Conservation (phyloP, 2,113 vertebrate genomes). For the Hemibagrus wyckioides region DNA sequence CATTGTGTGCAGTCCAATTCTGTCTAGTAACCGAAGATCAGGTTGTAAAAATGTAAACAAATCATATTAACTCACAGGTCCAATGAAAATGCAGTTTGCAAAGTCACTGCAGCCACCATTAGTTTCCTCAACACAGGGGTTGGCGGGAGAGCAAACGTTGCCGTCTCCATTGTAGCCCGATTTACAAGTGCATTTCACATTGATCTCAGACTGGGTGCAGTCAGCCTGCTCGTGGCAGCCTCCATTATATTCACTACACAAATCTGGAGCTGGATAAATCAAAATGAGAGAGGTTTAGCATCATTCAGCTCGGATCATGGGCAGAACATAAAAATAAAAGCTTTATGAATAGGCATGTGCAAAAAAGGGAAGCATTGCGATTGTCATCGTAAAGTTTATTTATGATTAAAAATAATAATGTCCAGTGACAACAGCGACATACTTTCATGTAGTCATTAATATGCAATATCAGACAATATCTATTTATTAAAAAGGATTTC, state of each 20-base stretch:
- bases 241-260: constrained; percentile 77
- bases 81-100: constrained; percentile 79
- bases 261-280: constrained; percentile 73
- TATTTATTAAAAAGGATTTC: not conserved
- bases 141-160: constrained; percentile 73
- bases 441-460: not conserved
- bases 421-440: not conserved
- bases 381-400: not conserved
- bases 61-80: constrained; percentile 78
- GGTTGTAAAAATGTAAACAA: not conserved
- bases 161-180: constrained; percentile 82
- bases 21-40: not conserved
- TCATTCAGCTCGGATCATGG: not conserved
- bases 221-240: constrained; percentile 79
- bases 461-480: not conserved
- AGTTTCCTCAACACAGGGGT: constrained; percentile 76
- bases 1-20: not conserved
- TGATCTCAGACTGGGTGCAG: constrained; percentile 76
- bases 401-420: not conserved
- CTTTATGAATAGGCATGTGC: not conserved
- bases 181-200: constrained; percentile 76
- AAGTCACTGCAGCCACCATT: constrained; percentile 89
- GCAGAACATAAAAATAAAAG: not conserved
- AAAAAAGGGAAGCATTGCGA: not conserved
- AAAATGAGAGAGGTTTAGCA: not conserved